These are phyloP conservation scores for Cliona cf. orientalis DNA, from an alignment of 37 sponge, comb jelly and placozoan species.

Conservation along the genomic window DNA sequence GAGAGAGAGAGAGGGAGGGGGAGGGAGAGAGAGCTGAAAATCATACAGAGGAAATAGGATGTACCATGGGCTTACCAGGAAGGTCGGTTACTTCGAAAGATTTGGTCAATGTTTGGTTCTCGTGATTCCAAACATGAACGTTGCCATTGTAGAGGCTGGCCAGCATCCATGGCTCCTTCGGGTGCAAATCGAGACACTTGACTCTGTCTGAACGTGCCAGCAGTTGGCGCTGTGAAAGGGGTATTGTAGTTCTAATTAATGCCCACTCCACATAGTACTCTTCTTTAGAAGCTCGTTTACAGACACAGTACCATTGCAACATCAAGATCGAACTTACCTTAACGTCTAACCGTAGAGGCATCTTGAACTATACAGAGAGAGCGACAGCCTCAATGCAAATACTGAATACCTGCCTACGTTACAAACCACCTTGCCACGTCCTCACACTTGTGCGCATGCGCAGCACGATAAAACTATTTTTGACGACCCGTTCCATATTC, in stretches of 20 bases:
- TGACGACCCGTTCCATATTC: too few species aligned
- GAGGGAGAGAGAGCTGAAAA: too few species aligned
- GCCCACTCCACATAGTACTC: background rate
- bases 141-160: conserved; percentile 96
- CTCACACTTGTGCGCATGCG: conserved; percentile 8
- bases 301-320: background rate
- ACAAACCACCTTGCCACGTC: background rate
- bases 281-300: background rate
- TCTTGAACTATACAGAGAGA: conserved; percentile 22
- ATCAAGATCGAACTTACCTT: conserved; percentile 60
- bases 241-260: conserved; percentile 15
- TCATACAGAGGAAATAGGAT: too few species aligned
- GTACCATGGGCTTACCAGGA: conserved; percentile 61
- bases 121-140: conserved; percentile 98
- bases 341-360: conserved; percentile 90
- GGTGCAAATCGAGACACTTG: conserved; percentile 94
- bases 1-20: background rate
- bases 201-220: conserved; percentile 97
- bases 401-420: conserved; percentile 13
- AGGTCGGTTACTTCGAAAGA: conserved; percentile 93
- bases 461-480: too few species aligned
- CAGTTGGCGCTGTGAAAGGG: conserved; percentile 77
- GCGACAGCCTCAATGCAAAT: background rate
- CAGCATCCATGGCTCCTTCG: conserved; percentile 98
- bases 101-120: conserved; percentile 88